These are phyloP conservation scores for Pycnonotus jocosus DNA, from an alignment of 2,113 vertebrate species.

Conservation along the genomic window DNA sequence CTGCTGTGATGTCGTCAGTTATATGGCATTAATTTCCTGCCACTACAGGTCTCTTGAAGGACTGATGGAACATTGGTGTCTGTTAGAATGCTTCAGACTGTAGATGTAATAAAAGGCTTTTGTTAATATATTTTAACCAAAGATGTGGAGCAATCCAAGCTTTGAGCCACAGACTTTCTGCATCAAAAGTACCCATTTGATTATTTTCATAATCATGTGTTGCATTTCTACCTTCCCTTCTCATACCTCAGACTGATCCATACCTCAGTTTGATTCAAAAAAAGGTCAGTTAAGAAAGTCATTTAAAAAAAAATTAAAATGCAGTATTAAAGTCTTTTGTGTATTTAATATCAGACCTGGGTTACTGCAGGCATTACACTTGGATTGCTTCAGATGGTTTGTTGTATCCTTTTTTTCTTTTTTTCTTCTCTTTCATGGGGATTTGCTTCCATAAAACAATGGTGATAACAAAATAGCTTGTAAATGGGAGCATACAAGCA, in stretches of 20 bases:
- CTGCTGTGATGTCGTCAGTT: constrained; percentile 74
- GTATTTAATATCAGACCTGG: constrained; percentile 66
- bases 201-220: constrained; percentile 66
- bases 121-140: constrained; percentile 88
- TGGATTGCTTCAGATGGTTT: constrained; percentile 89
- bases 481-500: constrained; percentile 84
- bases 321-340: constrained; percentile 60
- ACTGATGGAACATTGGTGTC: constrained; percentile 72
- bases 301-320: not conserved
- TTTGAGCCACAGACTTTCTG: constrained; percentile 70
- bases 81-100: constrained; percentile 77
- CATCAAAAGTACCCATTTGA: constrained; percentile 65
- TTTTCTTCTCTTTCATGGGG: constrained; percentile 75
- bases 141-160: constrained; percentile 85
- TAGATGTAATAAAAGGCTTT: constrained; percentile 78
- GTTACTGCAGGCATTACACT: constrained; percentile 73
- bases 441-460: constrained; percentile 85
- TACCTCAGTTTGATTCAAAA: constrained; percentile 84
- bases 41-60: constrained; percentile 74
- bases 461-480: constrained; percentile 92
- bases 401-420: constrained; percentile 78
- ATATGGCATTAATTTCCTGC: constrained; percentile 74
- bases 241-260: constrained; percentile 87
- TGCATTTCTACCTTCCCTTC: constrained; percentile 74
- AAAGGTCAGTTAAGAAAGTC: constrained; percentile 69